A percentile compares a stretch with the other conserved stretches of the same genome.
Conservation (phyloP, 2,113 vertebrate species). For the Dicerorhinus sumatrensis region DNA sequence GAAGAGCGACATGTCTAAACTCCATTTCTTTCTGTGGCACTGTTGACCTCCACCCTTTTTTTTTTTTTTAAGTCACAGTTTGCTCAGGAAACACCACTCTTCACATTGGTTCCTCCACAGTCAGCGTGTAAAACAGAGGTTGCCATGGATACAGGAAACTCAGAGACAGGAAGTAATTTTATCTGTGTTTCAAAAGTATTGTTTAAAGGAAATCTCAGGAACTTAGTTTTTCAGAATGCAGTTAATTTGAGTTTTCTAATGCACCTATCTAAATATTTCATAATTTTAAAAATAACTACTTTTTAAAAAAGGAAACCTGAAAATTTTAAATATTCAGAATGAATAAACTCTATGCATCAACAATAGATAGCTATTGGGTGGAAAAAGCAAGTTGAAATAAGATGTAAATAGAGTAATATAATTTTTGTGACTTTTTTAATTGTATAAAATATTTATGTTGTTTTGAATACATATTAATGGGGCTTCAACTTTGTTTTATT, state of each 20-base stretch:
- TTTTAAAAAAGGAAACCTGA: neutral
- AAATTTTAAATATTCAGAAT: constrained; percentile 44
- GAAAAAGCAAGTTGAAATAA: constrained; percentile 33
- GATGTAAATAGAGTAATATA: neutral
- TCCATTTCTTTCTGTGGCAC: constrained; percentile 66
- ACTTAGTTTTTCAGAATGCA: constrained; percentile 82
- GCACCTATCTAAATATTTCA: neutral
- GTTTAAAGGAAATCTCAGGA: constrained; percentile 86
- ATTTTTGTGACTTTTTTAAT: constrained; percentile 3
- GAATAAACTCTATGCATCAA: neutral
- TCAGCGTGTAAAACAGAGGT: constrained; percentile 85
- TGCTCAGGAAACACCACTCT: constrained; percentile 87
- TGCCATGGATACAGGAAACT: constrained; percentile 93
- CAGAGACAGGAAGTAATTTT: constrained; percentile 89
- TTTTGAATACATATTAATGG: constrained; percentile 23
- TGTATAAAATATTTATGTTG: neutral
- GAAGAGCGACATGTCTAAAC: constrained; percentile 33
- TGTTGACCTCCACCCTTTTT: constrained; percentile 62
- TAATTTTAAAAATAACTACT: constrained; percentile 30
- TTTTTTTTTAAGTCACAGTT: constrained; percentile 75
- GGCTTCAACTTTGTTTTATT: neutral
- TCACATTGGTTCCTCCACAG: constrained; percentile 81
- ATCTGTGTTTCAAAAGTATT: constrained; percentile 88
- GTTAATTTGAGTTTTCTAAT: constrained; percentile 69
- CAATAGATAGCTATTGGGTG: neutral